These are phyloP conservation scores for Scortum barcoo DNA, from an alignment of 2,113 vertebrate species.

Conservation along the genomic window DNA sequence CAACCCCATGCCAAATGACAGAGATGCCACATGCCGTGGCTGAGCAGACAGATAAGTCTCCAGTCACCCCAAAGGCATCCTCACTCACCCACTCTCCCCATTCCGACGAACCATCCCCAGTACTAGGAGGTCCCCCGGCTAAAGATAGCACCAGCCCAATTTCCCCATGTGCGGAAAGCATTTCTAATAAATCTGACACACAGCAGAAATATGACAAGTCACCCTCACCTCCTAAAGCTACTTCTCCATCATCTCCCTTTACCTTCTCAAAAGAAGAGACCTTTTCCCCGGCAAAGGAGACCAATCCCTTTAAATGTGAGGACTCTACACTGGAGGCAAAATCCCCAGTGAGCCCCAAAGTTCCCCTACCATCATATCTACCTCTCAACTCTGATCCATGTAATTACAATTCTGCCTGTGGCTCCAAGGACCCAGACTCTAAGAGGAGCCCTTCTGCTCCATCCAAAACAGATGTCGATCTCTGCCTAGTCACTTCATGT, in stretches of 20 bases:
- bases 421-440: constrained; percentile 76
- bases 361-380: constrained; percentile 67
- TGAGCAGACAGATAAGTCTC: constrained; percentile 72
- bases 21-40: constrained; percentile 66
- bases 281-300: constrained; percentile 70
- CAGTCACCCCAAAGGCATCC: constrained; percentile 84
- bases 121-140: constrained; percentile 49
- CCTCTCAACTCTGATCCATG: constrained; percentile 65
- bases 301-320: constrained; percentile 82
- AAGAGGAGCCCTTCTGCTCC: constrained; percentile 83
- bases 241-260: constrained; percentile 65
- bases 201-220: constrained; percentile 59
- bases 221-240: constrained; percentile 66
- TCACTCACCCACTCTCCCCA: constrained; percentile 88
- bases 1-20: constrained; percentile 91
- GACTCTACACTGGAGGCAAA: constrained; percentile 84
- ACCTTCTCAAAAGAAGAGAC: constrained; percentile 53
- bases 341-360: constrained; percentile 78
- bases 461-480: constrained; percentile 91
- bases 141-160: constrained; percentile 62
- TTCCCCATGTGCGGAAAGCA: constrained; percentile 45
- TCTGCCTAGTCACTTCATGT: constrained; percentile 94
- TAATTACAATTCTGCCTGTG: constrained; percentile 62
- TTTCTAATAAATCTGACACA: constrained; percentile 50
- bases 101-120: constrained; percentile 82